Base-by-base conservation (phyloP, 1,140 invertebrate genomes). In the Orius insidiosus region DNA sequence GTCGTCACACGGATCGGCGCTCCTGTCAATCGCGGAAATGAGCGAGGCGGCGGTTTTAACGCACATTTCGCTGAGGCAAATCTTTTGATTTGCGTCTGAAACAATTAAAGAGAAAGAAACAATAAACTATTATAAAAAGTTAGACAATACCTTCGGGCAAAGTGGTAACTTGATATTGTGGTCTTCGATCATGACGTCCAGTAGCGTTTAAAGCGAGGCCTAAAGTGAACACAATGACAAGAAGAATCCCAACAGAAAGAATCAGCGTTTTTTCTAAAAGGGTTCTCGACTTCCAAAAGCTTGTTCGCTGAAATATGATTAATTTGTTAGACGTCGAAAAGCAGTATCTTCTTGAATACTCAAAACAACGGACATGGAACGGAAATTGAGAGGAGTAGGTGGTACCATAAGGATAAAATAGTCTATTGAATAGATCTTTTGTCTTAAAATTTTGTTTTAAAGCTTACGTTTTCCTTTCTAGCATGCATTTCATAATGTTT, bases 1-100 rank as follows among this genome's bases (percentile, higher is more conserved):
- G 63, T 98, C 88, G 6, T 88, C 71, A 61, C 94, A 98, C 0
- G 93, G 92, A 61, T 94, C 71, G 2, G 79, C 70, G 1, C 63
- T 60, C 0, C 31, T 42, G 59, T 97, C 85, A 63, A 96, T 80
- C 1, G 83, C 80, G 48, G 79, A 76, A 33, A 94, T 68, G 32
- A 96, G 79, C 45, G 80, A 73, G 36, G 83, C 84, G 0, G 89
- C 79, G 0, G 86, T 84, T 45, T 78, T 82, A 4, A 95, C 79
- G 58, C 89, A 94, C 4, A 78, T 76, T 47, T 82, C 71, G 8
- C 80, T 83, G 7, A 92, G 62, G 59, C 88, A 93, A 6, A 46
- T 35, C 36, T 46, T 37, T 10, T 36, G 34, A 42, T 14, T 15
- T 47, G 15, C 13, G 11, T 11, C 36, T 14, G 36, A 10, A 33